A percentile compares a stretch with the other conserved stretches of the same genome.
These are phyloP conservation scores for Cancer borealis DNA, from an alignment of 2,888 invertebrate species.

Conservation along the genomic window DNA sequence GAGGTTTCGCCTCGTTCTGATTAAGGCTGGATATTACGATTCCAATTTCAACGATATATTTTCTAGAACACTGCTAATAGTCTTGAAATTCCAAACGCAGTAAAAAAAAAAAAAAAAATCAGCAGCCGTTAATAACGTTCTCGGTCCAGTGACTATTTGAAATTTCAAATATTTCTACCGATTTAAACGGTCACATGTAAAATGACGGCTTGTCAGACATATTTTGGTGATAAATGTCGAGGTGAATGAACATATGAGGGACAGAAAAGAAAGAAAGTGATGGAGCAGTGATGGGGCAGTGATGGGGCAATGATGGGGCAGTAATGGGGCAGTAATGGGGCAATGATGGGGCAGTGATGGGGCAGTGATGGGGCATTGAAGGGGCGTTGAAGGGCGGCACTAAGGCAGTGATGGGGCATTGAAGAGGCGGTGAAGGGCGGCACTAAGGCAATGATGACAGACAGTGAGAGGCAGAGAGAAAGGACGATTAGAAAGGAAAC, in stretches of 20 bases:
- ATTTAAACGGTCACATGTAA: background rate
- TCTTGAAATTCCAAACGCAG: background rate
- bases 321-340: background rate
- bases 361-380: background rate
- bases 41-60: background rate
- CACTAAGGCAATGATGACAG: background rate
- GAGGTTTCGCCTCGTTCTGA: conserved; percentile 28
- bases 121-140: background rate
- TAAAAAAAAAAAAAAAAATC: background rate
- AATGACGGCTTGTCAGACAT: conserved; percentile 18
- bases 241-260: background rate
- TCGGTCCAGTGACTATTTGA: background rate
- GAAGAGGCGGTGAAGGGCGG: background rate
- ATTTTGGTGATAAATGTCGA: background rate
- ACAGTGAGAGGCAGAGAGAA: background rate
- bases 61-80: background rate
- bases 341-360: background rate
- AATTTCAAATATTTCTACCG: background rate
- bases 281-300: background rate
- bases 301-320: background rate
- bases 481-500: background rate
- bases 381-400: background rate
- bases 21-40: background rate
- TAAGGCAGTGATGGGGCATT: background rate
- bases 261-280: background rate